Base-by-base conservation (phyloP, 2,888 invertebrate genomes). In the Pyralis farinalis region DNA sequence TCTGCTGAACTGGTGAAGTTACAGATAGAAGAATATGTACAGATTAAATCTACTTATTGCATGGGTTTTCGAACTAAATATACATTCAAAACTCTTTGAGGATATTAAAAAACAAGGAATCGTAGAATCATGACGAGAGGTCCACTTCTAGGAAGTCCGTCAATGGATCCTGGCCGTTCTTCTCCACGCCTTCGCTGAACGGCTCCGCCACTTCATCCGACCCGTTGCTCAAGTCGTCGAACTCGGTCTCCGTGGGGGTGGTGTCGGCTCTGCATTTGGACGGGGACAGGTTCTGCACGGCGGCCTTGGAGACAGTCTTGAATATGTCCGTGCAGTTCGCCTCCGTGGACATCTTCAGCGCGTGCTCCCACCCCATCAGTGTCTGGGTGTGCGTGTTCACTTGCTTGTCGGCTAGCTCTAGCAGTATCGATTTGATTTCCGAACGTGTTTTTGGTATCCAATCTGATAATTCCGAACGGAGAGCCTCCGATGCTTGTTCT, bases 401-500 rank as follows among this genome's bases (percentile, higher is more conserved):
- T 40, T 85, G 83, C n/a, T 69, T 55, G 6, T 79, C 71, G 0
- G 86, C 85, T 0, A 84, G 28, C 0, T 85, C 82, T 1, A 85
- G 49, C 0, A 88, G 66, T 0, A 82, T 27, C 0, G 64, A 37
- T 32, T 80, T 82, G 9, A 85, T 64, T 38, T 87, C 85, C 0
- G 70, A 42, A 0, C 70, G 57, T 0, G 85, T 87, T 46, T 84
- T 83, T 0, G 82, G 80, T 3, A 73, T 61, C 87, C 87, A 88
- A 46, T 85, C 85, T 0, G 76, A 57, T 0, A 88, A 55, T 30
- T 88, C 87, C 0, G 83, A 76, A 0, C 87, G 72, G 0, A 87
- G 57, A 0, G 86, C 84, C 36, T 87, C 86, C 0, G 86, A 83
- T 0, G 85, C 83, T 50, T 86, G 87, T 7, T 85, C 85, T 31